phyloP scores from a whole-genome alignment of 2,113 vertebrate species.

The Hippocampus zosterae region DNA sequence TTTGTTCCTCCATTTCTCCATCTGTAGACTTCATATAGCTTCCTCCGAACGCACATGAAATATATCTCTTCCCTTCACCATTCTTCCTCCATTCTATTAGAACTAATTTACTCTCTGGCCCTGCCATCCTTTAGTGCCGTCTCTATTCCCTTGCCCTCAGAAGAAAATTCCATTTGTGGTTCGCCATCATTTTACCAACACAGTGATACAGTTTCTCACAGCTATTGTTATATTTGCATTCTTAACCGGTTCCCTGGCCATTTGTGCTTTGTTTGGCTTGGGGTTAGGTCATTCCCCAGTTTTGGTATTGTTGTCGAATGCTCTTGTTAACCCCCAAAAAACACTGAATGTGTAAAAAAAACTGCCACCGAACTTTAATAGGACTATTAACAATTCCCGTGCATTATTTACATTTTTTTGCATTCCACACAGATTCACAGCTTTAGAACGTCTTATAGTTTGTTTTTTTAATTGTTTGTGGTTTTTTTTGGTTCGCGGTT shows the following conservation, averaged over 20 bases:
- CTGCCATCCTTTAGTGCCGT: constrained; percentile 35
- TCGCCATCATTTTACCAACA: constrained; percentile 11
- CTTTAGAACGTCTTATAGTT: background rate
- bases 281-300: background rate
- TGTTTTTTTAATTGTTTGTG: background rate
- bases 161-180: constrained; percentile 7
- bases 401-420: too few relatives aligned
- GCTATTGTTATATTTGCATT: constrained; percentile 26
- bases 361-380: too few relatives aligned
- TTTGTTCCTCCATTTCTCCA: constrained; percentile 1
- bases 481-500: too few relatives aligned
- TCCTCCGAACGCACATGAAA: constrained; percentile 6
- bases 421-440: background rate
- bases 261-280: background rate
- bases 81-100: constrained; percentile 40
- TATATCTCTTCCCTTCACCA: constrained; percentile 17
- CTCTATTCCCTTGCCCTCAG: constrained; percentile 19
- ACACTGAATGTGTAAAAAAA: too few relatives aligned
- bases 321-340: background rate
- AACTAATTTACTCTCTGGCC: constrained; percentile 47
- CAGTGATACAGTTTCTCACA: constrained; percentile 5
- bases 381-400: too few relatives aligned
- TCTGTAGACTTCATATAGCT: constrained; percentile 1
- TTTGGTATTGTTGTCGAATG: background rate
- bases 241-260: background rate